Conservation (phyloP, 1,140 invertebrate species). For the Macrobrachium rosenbergii region DNA sequence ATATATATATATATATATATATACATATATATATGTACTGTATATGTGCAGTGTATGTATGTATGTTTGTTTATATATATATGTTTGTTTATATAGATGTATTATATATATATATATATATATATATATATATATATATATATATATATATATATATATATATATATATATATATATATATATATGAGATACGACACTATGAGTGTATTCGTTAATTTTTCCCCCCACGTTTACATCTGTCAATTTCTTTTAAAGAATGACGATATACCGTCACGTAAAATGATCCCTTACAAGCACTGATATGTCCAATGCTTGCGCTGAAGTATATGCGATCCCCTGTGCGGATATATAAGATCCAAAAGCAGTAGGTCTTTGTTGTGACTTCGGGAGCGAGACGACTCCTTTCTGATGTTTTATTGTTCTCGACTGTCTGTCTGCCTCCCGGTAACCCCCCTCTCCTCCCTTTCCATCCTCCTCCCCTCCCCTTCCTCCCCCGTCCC, state of each 20-base stretch:
- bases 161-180: conserved; percentile 27
- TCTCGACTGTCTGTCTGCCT: too few species aligned
- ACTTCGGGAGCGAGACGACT: too few species aligned
- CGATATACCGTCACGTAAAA: too few species aligned
- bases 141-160: conserved; percentile 21
- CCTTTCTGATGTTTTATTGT: too few species aligned
- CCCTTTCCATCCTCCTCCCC: too few species aligned
- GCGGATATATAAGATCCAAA: not conserved
- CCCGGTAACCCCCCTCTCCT: too few species aligned
- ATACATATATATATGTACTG: not conserved
- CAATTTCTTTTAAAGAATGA: too few species aligned
- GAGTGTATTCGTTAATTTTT: not conserved
- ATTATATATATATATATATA: conserved; percentile 33
- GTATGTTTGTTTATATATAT: conserved; percentile 36
- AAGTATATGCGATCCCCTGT: not conserved
- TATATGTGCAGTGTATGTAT: not conserved
- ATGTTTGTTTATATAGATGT: conserved; percentile 38
- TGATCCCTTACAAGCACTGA: too few species aligned
- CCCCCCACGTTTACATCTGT: not conserved
- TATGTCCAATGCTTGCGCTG: too few species aligned
- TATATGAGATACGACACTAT: not conserved
- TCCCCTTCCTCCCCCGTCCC: too few species aligned
- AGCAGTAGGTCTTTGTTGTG: too few species aligned
- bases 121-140: conserved; percentile 26
- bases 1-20: conserved; percentile 22